Percentiles rank a stretch among this genome's conserved stretches.
phyloP scores from a whole-genome alignment of 2,113 vertebrate species.

The Psophia crepitans region DNA sequence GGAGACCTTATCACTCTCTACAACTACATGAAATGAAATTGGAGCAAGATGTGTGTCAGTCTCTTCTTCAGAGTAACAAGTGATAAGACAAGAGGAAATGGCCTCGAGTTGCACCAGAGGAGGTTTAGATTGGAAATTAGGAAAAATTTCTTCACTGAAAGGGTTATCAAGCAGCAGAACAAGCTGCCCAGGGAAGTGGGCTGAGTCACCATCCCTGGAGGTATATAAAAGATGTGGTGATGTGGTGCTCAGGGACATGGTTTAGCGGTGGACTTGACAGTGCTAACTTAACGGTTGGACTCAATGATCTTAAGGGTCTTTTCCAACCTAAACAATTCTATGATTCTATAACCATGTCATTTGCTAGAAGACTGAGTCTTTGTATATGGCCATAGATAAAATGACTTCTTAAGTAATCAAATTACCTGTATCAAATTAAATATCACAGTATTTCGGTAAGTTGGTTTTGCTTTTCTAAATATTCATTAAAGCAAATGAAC shows the following conservation, averaged over 20 bases:
- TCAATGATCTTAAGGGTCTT: background rate
- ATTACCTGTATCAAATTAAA: background rate
- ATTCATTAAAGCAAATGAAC: background rate
- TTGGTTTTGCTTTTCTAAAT: background rate
- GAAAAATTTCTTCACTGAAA: background rate
- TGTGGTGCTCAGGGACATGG: accelerated
- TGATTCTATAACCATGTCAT: background rate
- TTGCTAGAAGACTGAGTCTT: background rate
- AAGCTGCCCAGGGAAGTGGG: background rate
- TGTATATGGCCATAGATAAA: background rate
- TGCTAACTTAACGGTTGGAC: background rate
- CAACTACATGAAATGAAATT: background rate
- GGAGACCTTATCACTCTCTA: background rate
- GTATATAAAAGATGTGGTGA: background rate
- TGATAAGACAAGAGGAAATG: accelerated
- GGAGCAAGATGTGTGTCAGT: accelerated
- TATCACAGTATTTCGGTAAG: background rate
- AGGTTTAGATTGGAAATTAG: background rate
- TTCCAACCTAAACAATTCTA: background rate
- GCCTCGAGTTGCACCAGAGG: background rate
- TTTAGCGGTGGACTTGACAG: background rate
- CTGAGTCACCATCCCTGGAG: too few relatives aligned
- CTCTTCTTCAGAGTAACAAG: background rate
- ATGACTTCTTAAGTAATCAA: background rate
- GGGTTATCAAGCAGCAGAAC: background rate